Evolutionary conservation across 2,797 vertebrate species (phyloP), one percentile per base, ranked within the genome.

Genomic region (Carcharodon carcharias): DNA sequence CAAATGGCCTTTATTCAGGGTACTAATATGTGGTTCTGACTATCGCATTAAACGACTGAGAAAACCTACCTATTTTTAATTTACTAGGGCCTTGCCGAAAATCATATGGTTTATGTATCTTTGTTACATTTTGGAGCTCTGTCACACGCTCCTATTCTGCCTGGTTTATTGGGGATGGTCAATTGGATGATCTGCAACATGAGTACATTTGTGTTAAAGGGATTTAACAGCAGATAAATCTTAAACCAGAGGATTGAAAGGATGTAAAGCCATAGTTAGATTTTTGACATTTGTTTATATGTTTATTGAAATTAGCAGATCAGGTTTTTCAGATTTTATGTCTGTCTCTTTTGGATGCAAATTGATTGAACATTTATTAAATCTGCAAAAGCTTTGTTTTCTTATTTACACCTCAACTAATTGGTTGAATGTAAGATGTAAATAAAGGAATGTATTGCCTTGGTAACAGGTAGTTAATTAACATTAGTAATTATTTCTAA

Each of bases 361-460:
- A 95, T 54, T 95, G 31, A 35, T 77, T 54, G 45, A 35, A 58
- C 14, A 31, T 77, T 95, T 95, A 56, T 95, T n/a, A 28, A 63
- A 95, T 16, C 45, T 77, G 45, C 69, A 95, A 95, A 95, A 50
- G 73, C 28, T 95, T 95, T 77, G 26, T 95, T 73, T 73, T 56
- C 94, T 95, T 18, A 71, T 73, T 77, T 77, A 56, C 50, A 95
- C 69, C 50, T 95, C 18, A 77, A 95, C 69, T 73, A 95, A 58
- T 95, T 95, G 28, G 94, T 77, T 95, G 16, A 95, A 95, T 95
- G 94, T 58, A 35, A 77, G 21, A 35, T 95, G 69, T 58, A 95
- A 95, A 95, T 95, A n/a, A 95, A 77, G 31, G 45, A 35, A 35
- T 73, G 28, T 95, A 28, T 95, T 95, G 94, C 50, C 14, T n/a